Evolutionary conservation across 1,140 invertebrate species (phyloP).

Genomic region (Cryptotermes secundus): DNA sequence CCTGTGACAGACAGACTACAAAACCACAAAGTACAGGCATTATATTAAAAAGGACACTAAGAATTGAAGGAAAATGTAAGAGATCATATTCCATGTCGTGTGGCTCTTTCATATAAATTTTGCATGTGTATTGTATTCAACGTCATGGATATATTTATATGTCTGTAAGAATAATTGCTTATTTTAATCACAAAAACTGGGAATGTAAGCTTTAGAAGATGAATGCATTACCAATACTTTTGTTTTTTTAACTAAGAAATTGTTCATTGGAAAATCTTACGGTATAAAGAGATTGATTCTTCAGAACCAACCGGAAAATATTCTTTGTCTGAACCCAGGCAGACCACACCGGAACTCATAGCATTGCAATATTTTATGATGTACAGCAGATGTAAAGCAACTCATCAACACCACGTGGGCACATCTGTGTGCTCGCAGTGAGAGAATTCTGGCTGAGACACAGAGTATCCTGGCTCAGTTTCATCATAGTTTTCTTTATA

Average conservation of each 20-base stretch:
- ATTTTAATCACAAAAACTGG: neutral
- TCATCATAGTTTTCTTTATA: no score
- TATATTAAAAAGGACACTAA: neutral
- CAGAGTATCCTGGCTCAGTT: no score
- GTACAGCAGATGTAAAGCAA: no score
- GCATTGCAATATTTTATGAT: no score
- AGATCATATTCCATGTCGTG: neutral
- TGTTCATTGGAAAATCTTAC: neutral
- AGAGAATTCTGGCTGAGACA: no score
- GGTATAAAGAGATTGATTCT: neutral
- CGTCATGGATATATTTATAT: neutral
- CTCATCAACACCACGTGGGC: no score
- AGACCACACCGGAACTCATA: neutral
- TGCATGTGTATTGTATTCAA: neutral
- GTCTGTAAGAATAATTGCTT: neutral
- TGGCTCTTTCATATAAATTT: neutral
- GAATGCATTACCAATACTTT: neutral
- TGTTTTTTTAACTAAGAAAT: neutral
- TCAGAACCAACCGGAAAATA: neutral
- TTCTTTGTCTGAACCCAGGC: neutral
- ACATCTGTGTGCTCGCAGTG: no score
- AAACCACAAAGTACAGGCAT: neutral
- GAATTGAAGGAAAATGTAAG: neutral
- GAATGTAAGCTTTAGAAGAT: neutral
- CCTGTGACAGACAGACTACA: conserved; percentile 13